Evolutionary conservation across 1,140 invertebrate genomes (phyloP), one percentile per base, ranked within the genome.

Genomic region (Oryctes rhinoceros): DNA sequence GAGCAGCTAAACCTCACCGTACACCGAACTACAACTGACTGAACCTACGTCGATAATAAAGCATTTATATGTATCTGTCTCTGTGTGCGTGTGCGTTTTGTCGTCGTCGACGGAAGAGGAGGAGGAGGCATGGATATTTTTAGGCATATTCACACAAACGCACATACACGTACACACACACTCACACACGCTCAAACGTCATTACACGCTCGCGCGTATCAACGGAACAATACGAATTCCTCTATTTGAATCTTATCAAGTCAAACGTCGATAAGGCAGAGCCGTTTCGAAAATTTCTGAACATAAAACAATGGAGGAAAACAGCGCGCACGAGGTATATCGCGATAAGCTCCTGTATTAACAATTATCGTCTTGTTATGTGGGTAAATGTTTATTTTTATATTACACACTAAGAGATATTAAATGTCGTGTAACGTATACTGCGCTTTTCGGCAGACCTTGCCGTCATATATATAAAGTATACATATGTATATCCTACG

Each of bases 11-110:
- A 67, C 65, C 49, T 67, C 65, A 67, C 65, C 30, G 20, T 24
- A 11, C 65, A 67, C 13, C 11, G 65, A 67, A 24, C 65, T 30
- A 67, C 65, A 35, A 67, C 65, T 67, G 65, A 67, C 5, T 67
- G n/a, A 20, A 67, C 15, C 65, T 20, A 35, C 20, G 65, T 18
- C 65, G 65, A 67, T 67, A 67, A 67, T 67, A 67, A 67, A 67
- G 15, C 53, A 67, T 67, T 67, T 67, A 67, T 67, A 67, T 67
- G 30, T 35, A 13, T 67, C 3, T 67, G 65, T 67, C 6, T 67
- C 20, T 24, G 20, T 67, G 18, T 62, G 53, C 13, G 53, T 20
- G 53, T 67, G 65, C 18, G 65, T 35, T 30, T 18, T 67, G 65
- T 20, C 65, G 65, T 67, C 49, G 13, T 13, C 7, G 13, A 0